Percentiles rank a stretch among this genome's conserved stretches.
phyloP scores from a whole-genome alignment of 1,140 invertebrate genomes.

The Aphelinus certus region DNA sequence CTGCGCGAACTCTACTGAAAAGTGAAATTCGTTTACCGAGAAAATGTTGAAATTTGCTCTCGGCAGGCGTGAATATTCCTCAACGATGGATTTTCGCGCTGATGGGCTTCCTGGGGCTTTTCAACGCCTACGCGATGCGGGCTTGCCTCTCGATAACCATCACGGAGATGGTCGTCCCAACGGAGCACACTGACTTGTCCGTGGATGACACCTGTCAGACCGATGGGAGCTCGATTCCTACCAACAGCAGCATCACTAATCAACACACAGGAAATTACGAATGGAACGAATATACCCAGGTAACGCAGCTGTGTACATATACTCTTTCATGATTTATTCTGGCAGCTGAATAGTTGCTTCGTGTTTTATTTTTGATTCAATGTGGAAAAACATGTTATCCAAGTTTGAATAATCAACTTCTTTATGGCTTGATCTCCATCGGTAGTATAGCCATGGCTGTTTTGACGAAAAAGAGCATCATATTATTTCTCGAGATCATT shows the following conservation, averaged over 20 bases:
- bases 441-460: no score
- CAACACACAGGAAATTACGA: slow-evolving; percentile 17
- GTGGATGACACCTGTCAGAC: slow-evolving; percentile 23
- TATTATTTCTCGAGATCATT: no score
- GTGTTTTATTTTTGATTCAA: no score
- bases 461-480: no score
- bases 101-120: slow-evolving; percentile 85
- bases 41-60: not conserved
- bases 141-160: slow-evolving; percentile 90
- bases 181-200: slow-evolving; percentile 39
- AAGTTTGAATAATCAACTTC: no score
- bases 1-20: no score
- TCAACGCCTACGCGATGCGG: slow-evolving; percentile 89
- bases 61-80: slow-evolving; percentile 72
- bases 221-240: not conserved
- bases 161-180: slow-evolving; percentile 80
- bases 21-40: no score
- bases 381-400: no score
- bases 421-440: no score
- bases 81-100: slow-evolving; percentile 82
- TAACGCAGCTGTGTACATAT: slow-evolving; percentile 10
- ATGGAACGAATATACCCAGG: slow-evolving; percentile 42
- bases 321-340: no score
- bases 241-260: not conserved
- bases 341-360: no score